Percentiles rank a stretch among this genome's conserved stretches.
Conservation (phyloP, 1,140 invertebrate species). For the Aradophagus sp. region DNA sequence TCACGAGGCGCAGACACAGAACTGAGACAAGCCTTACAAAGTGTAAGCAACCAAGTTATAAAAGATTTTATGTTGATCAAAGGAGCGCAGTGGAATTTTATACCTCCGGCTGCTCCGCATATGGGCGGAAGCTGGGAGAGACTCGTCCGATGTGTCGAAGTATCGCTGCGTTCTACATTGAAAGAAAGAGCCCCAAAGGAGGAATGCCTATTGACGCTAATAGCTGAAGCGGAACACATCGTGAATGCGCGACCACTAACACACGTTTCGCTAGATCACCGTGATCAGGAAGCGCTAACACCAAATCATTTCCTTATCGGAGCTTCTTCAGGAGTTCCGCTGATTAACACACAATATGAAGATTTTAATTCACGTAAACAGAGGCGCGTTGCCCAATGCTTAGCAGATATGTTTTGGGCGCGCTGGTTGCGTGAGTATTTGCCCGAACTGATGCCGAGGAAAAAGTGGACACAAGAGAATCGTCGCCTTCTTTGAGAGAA, state of each 20-base stretch:
- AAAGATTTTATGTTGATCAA: too few relatives aligned
- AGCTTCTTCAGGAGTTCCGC: conserved; percentile 3
- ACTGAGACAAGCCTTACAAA: background rate
- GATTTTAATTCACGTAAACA: too few relatives aligned
- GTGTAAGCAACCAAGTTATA: background rate
- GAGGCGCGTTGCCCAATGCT: too few relatives aligned
- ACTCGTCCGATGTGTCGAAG: conserved; percentile 11
- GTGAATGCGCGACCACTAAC: conserved; percentile 59
- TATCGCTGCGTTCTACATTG: conserved; percentile 2
- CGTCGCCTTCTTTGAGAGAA: too few relatives aligned
- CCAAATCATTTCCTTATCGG: conserved; percentile 62
- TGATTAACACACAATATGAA: too few relatives aligned
- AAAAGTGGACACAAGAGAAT: too few relatives aligned
- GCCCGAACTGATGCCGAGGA: too few relatives aligned
- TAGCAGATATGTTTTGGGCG: too few relatives aligned
- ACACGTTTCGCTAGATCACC: conserved; percentile 49
- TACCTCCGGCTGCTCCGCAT: conserved; percentile 10
- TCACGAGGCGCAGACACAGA: conserved; percentile 5
- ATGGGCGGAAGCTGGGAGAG: conserved; percentile 31
- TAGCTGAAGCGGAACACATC: too few relatives aligned
- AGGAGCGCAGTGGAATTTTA: conserved; percentile 12
- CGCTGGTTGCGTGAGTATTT: too few relatives aligned
- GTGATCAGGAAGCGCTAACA: conserved; percentile 59
- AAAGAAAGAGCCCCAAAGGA: background rate
- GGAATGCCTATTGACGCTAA: too few relatives aligned